Percentiles rank a stretch among this genome's conserved stretches.
phyloP scores from a whole-genome alignment of 2,113 vertebrate genomes.

The Scortum barcoo region DNA sequence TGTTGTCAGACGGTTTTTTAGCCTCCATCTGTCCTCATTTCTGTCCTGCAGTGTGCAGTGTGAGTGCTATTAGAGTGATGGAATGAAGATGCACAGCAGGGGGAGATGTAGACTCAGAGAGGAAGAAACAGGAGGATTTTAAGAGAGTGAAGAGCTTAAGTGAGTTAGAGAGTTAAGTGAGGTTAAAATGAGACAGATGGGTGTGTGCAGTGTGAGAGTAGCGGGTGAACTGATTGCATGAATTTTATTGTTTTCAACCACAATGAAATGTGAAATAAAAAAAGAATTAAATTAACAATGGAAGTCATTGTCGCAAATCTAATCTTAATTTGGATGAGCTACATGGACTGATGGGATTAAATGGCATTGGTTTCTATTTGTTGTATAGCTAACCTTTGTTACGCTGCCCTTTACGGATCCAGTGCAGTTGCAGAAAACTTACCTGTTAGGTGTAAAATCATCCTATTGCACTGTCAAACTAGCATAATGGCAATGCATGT shows the following conservation, averaged over 20 bases:
- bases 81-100: slow-evolving; percentile 60
- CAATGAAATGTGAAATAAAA: background rate
- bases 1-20: slow-evolving; percentile 27
- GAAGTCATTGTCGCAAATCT: background rate
- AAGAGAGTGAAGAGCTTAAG: slow-evolving; percentile 1
- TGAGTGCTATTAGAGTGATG: slow-evolving; percentile 49
- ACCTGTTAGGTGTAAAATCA: background rate
- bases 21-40: slow-evolving; percentile 61
- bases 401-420: too few relatives aligned
- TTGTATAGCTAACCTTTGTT: background rate
- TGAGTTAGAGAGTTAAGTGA: background rate
- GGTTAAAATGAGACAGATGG: background rate
- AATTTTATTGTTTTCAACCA: background rate
- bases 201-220: background rate
- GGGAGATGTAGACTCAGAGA: slow-evolving; percentile 51
- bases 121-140: background rate
- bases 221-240: background rate
- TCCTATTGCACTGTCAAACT: background rate
- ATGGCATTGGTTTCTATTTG: background rate
- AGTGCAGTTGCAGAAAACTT: background rate
- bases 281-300: background rate
- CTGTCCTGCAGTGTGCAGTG: slow-evolving; percentile 45
- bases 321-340: background rate
- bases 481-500: background rate
- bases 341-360: background rate